Percentiles rank a stretch among this genome's conserved stretches.
These are phyloP conservation scores for Potamarius usumacintae DNA, from an alignment of 2,113 vertebrate genomes.

Conservation along the genomic window DNA sequence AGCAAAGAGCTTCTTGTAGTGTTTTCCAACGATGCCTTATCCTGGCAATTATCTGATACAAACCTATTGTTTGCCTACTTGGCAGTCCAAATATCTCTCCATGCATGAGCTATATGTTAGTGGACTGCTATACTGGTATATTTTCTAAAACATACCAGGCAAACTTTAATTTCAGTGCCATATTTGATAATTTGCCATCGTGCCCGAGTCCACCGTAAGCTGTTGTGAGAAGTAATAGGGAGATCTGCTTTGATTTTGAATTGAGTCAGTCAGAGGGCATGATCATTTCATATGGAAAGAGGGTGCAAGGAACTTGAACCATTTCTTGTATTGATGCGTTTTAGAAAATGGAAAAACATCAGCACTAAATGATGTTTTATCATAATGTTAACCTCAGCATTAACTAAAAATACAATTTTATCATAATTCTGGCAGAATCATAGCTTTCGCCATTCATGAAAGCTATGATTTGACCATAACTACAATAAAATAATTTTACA, in stretches of 20 bases:
- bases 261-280: not conserved
- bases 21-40: not conserved
- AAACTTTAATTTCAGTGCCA: not conserved
- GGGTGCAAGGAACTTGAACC: not conserved
- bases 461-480: not conserved
- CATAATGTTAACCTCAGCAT: too few species aligned
- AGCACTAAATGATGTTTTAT: too few species aligned
- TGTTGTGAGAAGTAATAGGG: not conserved
- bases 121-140: not conserved
- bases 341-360: not conserved
- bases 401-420: too few species aligned
- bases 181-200: not conserved
- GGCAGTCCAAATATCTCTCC: not conserved
- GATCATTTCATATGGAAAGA: not conserved
- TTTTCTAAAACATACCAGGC: not conserved
- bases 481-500: not conserved
- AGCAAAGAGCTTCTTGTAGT: not conserved
- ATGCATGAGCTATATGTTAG: not conserved
- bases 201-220: not conserved
- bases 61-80: not conserved
- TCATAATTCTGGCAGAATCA: too few species aligned
- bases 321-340: not conserved
- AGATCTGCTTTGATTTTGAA: not conserved
- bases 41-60: not conserved
- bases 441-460: not conserved